Conservation (phyloP, 2,113 vertebrate species). For the Pagrus major region DNA sequence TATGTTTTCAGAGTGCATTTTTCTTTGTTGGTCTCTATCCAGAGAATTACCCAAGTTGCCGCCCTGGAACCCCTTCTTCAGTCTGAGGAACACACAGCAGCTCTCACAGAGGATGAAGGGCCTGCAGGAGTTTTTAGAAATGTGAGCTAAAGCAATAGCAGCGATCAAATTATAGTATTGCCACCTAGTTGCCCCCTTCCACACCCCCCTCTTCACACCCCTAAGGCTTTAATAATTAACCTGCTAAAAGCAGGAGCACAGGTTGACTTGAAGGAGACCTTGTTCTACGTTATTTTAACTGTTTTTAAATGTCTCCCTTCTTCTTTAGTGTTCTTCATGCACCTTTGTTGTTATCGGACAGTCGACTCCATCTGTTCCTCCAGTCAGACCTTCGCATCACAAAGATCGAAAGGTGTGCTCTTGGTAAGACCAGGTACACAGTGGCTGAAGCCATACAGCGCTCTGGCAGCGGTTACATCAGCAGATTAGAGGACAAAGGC, state of each 20-base stretch:
- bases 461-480: slow-evolving; percentile 79
- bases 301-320: slow-evolving; percentile 2
- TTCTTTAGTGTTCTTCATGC: slow-evolving; percentile 87
- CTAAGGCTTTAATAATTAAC: background rate
- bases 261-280: background rate
- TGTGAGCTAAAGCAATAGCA: slow-evolving; percentile 76
- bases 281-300: background rate
- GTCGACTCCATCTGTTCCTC: slow-evolving; percentile 95
- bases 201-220: background rate
- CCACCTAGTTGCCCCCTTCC: background rate
- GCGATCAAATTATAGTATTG: background rate
- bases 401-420: slow-evolving; percentile 91
- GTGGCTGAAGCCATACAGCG: slow-evolving; percentile 93
- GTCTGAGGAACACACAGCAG: slow-evolving; percentile 87
- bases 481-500: slow-evolving; percentile 83
- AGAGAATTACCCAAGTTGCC: slow-evolving; percentile 93
- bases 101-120: slow-evolving; percentile 91
- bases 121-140: slow-evolving; percentile 91
- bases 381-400: slow-evolving; percentile 91
- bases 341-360: slow-evolving; percentile 91
- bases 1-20: background rate
- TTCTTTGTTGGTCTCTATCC: background rate
- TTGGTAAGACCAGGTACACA: slow-evolving; percentile 90
- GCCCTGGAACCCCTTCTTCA: slow-evolving; percentile 93
- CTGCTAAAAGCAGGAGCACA: background rate